A percentile compares a stretch with the other conserved stretches of the same genome.
phyloP scores from a whole-genome alignment of 1,140 invertebrate species.

The Ceratoteleas bidentatus region DNA sequence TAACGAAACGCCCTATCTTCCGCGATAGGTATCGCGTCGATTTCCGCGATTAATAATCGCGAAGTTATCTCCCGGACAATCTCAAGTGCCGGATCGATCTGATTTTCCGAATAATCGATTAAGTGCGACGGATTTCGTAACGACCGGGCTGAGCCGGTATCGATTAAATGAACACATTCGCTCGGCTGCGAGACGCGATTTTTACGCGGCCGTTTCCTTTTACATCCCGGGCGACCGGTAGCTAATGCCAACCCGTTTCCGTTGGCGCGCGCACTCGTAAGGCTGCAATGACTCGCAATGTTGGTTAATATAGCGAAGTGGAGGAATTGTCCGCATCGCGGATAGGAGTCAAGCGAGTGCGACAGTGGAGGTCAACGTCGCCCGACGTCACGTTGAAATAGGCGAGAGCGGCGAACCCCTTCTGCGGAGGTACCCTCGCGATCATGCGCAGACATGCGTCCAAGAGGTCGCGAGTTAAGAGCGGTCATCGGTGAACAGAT shows the following conservation, averaged over 20 bases:
- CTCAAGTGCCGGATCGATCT: neutral
- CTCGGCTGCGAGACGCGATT: constrained; percentile 16
- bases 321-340: constrained; percentile 67
- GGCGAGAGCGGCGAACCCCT: constrained; percentile 71
- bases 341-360: constrained; percentile 50
- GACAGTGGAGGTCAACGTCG: constrained; percentile 68
- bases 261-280: constrained; percentile 23
- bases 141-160: neutral
- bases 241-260: constrained; percentile 41
- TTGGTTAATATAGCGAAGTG: constrained; percentile 68
- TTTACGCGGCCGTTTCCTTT: constrained; percentile 19
- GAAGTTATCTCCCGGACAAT: no score
- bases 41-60: no score
- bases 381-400: constrained; percentile 64
- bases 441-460: constrained; percentile 35
- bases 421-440: constrained; percentile 39
- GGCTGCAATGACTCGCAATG: constrained; percentile 40
- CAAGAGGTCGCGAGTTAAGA: neutral
- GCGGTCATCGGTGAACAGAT: no score
- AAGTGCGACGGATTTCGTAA: neutral
- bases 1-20: no score
- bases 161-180: constrained; percentile 33
- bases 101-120: constrained; percentile 15
- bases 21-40: no score
- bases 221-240: constrained; percentile 20